Conservation (phyloP, 2,797 vertebrate genomes). For the Paedocypris micromegethes region DNA sequence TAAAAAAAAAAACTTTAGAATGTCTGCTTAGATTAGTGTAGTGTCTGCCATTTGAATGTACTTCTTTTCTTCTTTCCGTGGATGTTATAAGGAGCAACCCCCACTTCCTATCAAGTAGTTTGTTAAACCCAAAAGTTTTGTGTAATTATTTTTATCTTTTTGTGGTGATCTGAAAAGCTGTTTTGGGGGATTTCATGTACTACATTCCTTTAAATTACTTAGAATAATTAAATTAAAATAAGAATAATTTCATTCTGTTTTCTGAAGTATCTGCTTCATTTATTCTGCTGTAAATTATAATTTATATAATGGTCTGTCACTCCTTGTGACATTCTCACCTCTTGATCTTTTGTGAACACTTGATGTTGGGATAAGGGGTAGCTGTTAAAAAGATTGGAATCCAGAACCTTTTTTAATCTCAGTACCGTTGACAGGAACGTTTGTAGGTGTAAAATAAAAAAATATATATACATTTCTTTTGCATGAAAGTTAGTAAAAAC, state of each 20-base stretch:
- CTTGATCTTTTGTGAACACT: slow-evolving; percentile 14
- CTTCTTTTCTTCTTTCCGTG: slow-evolving; percentile 53
- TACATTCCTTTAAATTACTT: slow-evolving; percentile 1
- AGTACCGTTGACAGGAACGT: slow-evolving; percentile 13
- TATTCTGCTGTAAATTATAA: slow-evolving; percentile 11
- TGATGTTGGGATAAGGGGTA: neutral
- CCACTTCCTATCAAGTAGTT: slow-evolving; percentile 90
- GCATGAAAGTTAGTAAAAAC: too few species aligned
- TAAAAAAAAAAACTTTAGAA: too few species aligned
- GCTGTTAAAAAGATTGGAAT: slow-evolving; percentile 36
- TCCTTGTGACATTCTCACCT: neutral
- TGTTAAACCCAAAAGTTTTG: slow-evolving; percentile 60
- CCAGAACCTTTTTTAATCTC: slow-evolving; percentile 16
- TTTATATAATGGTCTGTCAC: slow-evolving; percentile 8
- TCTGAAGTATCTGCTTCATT: slow-evolving; percentile 10
- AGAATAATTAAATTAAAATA: neutral
- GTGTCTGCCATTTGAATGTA: slow-evolving; percentile 24
- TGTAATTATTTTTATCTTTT: slow-evolving; percentile 51
- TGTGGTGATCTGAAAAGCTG: slow-evolving; percentile 18
- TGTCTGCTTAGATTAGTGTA: neutral
- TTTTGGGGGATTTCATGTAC: slow-evolving; percentile 3
- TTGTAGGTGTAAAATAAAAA: slow-evolving; percentile 14
- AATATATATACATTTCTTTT: too few species aligned
- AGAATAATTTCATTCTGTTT: too few species aligned
- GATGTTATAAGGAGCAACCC: slow-evolving; percentile 68